Base-by-base conservation (phyloP, 1,140 invertebrate genomes). In the Pseudomyrmex concolor region DNA sequence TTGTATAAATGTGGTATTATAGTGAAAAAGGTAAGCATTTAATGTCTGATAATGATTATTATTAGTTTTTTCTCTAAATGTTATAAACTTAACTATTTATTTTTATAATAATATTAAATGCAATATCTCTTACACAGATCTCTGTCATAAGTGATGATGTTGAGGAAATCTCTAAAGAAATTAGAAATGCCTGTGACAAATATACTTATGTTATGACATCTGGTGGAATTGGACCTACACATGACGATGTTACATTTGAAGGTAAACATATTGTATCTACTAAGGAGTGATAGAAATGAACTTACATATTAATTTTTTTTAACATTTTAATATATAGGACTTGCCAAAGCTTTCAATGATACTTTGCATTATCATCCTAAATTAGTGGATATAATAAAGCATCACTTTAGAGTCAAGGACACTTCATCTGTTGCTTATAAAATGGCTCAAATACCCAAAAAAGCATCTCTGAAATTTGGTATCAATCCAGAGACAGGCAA, bases 211-310 rank as follows among this genome's bases (percentile, higher is more conserved):
- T 98, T 50, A 95, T 98, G 59, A 97, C 97, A 1, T 95, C 96
- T 2, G 97, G 97, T 60, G 97, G 97, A 50, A 96, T 98, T 88
- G 97, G 97, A 25, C 97, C 97, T 5, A 98, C 97, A 57, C 97
- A 98, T 92, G 97, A 98, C 94, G 97, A 98, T 93, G 94, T 97
- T 80, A 98, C 97, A 19, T 98, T 97, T 94, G 96, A 96, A 95
- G 97, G 96, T 94, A 84, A 85, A 72, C 5, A 34, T 67, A 54
- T 74, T 83, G 54, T 62, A 3, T 71, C 51, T n/a, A 8, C 25
- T n/a, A 2, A 74, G 63, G n/a, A 34, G 5, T 34, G 34, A 34
- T 4, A 34, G 34, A 22, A 34, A 25, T 51, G 59, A 76, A n/a
- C n/a, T 66, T 76, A 74, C 45, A 62, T 59, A 19, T 5, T 62